Evolutionary conservation across 2,888 invertebrate species (phyloP).

Genomic region (Eudasyphora cyanicolor): DNA sequence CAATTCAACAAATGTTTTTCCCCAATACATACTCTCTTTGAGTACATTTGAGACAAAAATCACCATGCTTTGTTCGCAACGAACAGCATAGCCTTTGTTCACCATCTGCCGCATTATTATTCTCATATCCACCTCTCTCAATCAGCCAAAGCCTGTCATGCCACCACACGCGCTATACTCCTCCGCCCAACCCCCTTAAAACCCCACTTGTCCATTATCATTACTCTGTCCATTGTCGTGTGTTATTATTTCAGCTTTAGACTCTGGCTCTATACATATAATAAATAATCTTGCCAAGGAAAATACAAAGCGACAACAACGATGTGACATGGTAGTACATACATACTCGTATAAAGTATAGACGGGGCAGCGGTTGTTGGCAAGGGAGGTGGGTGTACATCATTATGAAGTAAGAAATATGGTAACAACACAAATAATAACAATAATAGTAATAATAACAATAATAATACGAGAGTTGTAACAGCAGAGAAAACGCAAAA

Average conservation of each 20-base stretch:
- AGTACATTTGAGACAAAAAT: not conserved
- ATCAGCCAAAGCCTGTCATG: not conserved
- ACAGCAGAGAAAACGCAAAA: constrained; percentile 10
- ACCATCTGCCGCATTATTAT: not conserved
- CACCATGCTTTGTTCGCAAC: not conserved
- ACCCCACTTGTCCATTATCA: not conserved
- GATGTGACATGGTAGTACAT: too few relatives aligned
- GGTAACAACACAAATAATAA: constrained; percentile 1
- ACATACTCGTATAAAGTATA: constrained; percentile 6
- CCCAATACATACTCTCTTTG: constrained; percentile 8
- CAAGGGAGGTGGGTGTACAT: not conserved
- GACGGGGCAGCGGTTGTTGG: not conserved
- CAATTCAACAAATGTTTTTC: constrained; percentile 6
- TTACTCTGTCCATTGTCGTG: not conserved
- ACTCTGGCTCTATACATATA: not conserved
- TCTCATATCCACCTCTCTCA: not conserved
- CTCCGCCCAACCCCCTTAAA: not conserved
- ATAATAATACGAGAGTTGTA: not conserved
- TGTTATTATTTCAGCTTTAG: constrained; percentile 31
- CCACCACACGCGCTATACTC: not conserved
- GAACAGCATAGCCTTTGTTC: too few relatives aligned
- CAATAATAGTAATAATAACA: not conserved
- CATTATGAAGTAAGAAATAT: constrained; percentile 8
- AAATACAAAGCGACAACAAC: not conserved
- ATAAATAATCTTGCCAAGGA: constrained; percentile 25